Evolutionary conservation across 1,140 invertebrate genomes (phyloP).

Genomic region (Drosophila navojoa): DNA sequence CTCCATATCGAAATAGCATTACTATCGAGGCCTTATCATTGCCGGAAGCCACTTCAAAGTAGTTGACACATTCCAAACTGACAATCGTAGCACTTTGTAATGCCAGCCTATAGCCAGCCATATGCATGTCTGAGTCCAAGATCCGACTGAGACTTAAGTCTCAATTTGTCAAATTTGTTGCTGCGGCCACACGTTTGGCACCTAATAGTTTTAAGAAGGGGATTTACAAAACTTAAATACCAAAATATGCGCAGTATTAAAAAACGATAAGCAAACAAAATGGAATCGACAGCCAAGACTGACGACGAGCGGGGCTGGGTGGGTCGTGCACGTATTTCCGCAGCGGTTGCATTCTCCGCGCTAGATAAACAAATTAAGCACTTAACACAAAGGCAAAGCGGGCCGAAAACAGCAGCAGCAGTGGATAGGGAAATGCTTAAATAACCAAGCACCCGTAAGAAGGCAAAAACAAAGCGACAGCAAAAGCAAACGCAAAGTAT

Average conservation of each 20-base stretch:
- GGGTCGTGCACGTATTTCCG: constrained; percentile 63
- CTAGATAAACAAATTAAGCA: constrained; percentile 72
- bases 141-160: background rate
- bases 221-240: constrained; percentile 35
- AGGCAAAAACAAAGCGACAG: constrained; percentile 19
- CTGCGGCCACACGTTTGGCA: too few relatives aligned
- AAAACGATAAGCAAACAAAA: constrained; percentile 70
- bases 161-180: constrained; percentile 34
- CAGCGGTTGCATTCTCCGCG: constrained; percentile 65
- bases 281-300: background rate
- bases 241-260: constrained; percentile 63
- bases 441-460: constrained; percentile 40
- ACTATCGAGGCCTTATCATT: constrained; percentile 23
- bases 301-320: background rate
- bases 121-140: background rate
- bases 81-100: constrained; percentile 13
- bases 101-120: background rate
- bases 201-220: constrained; percentile 1
- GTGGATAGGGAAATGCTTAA: constrained; percentile 33
- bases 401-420: constrained; percentile 29
- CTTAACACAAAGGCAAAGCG: constrained; percentile 45
- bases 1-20: constrained; percentile 14
- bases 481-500: background rate
- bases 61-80: constrained; percentile 34
- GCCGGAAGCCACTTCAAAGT: constrained; percentile 30